These are phyloP conservation scores for Thinocorus orbignyianus DNA, from an alignment of 2,113 vertebrate species.

Conservation along the genomic window DNA sequence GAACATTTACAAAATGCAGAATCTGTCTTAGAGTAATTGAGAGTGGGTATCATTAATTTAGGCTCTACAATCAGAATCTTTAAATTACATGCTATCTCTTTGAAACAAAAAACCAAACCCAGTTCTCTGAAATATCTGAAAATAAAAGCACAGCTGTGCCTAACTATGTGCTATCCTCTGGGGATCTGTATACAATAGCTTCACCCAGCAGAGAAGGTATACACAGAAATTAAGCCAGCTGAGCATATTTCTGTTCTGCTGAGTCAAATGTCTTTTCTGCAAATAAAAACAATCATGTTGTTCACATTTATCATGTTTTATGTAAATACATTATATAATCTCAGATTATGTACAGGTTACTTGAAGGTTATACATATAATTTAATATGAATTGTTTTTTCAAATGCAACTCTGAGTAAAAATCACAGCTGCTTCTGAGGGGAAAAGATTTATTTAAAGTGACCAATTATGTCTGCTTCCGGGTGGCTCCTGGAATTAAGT, in stretches of 20 bases:
- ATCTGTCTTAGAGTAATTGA: background rate
- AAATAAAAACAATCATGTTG: background rate
- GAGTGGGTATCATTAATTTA: background rate
- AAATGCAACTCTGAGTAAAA: background rate
- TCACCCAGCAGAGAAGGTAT: background rate
- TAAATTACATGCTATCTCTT: background rate
- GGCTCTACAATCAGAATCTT: background rate
- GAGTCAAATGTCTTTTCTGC: constrained; percentile 28
- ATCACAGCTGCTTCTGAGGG: background rate
- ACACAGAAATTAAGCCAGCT: background rate
- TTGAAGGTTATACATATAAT: background rate
- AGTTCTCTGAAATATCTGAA: background rate
- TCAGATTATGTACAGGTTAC: background rate
- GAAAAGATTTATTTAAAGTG: background rate
- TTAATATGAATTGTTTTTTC: background rate
- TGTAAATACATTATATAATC: constrained; percentile 40
- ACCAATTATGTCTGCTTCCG: background rate
- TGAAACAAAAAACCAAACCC: background rate
- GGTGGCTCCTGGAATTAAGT: background rate
- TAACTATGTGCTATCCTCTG: background rate
- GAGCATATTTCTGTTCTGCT: constrained; percentile 48
- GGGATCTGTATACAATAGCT: background rate
- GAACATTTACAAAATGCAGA: background rate
- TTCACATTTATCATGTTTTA: background rate
- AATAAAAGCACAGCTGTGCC: background rate